phyloP scores from a whole-genome alignment of 2,888 invertebrate genomes.

The Tribolium freemani region DNA sequence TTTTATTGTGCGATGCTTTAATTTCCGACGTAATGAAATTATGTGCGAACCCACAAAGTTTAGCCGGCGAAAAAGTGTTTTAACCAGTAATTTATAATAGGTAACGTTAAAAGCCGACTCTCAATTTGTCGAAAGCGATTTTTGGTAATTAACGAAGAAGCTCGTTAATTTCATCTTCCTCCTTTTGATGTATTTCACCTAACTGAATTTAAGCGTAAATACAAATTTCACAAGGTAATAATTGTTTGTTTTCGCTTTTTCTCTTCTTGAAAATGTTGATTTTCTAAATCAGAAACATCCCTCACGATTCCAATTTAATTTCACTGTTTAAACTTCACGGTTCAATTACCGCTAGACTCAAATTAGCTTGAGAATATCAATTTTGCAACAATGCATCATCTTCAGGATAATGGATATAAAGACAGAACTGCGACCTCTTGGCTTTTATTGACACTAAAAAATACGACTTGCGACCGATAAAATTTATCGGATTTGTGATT shows the following conservation, averaged over 20 bases:
- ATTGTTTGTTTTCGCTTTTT: constrained; percentile 27
- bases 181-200: constrained; percentile 31
- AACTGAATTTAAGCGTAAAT: constrained; percentile 18
- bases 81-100: constrained; percentile 25
- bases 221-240: constrained; percentile 3
- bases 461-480: constrained; percentile 6
- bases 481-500: constrained; percentile 3
- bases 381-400: neutral
- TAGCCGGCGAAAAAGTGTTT: constrained; percentile 12
- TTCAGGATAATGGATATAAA: neutral
- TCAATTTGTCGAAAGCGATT: constrained; percentile 25
- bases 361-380: neutral
- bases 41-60: constrained; percentile 11
- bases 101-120: constrained; percentile 30
- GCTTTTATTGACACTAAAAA: constrained; percentile 16
- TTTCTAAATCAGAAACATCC: constrained; percentile 9
- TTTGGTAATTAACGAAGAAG: constrained; percentile 35
- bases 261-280: constrained; percentile 1
- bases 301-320: constrained; percentile 3
- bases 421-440: neutral
- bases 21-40: constrained; percentile 25
- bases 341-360: neutral
- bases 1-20: constrained; percentile 24
- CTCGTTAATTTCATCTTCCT: constrained; percentile 26
- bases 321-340: neutral